Evolutionary conservation across 2,113 vertebrate genomes (phyloP).

Genomic region (Vulpes vulpes): DNA sequence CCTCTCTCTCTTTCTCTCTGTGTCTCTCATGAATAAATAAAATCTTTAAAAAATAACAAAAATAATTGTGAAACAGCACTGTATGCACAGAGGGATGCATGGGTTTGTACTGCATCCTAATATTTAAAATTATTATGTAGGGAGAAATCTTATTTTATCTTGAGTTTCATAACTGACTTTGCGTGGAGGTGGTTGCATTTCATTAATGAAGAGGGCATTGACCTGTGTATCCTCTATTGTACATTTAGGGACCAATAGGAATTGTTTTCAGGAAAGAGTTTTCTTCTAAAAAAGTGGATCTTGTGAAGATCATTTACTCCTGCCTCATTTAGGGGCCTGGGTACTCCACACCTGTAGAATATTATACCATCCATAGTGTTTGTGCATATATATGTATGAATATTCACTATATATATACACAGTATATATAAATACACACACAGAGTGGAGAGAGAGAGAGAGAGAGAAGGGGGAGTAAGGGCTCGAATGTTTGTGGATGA

Average conservation of each 20-base stretch:
- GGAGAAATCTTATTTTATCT: not conserved
- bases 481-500: not conserved
- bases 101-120: not conserved
- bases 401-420: not conserved
- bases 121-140: not conserved
- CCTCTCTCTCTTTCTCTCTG: too few species aligned
- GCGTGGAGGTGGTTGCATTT: not conserved
- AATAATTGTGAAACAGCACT: not conserved
- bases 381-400: not conserved
- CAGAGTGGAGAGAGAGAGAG: not conserved
- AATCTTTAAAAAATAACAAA: not conserved
- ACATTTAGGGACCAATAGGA: not conserved
- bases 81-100: not conserved
- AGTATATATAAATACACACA: too few species aligned
- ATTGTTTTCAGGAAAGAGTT: not conserved
- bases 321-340: not conserved
- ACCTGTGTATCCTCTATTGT: not conserved
- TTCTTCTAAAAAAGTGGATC: not conserved
- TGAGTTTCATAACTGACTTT: not conserved
- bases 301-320: not conserved
- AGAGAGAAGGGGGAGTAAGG: not conserved
- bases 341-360: not conserved
- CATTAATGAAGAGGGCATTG: not conserved
- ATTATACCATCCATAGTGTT: not conserved
- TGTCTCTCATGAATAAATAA: too few species aligned